A percentile compares a stretch with the other conserved stretches of the same genome.
Evolutionary conservation across 2,113 vertebrate species (phyloP).

Genomic region (Phrynocephalus versicolor): DNA sequence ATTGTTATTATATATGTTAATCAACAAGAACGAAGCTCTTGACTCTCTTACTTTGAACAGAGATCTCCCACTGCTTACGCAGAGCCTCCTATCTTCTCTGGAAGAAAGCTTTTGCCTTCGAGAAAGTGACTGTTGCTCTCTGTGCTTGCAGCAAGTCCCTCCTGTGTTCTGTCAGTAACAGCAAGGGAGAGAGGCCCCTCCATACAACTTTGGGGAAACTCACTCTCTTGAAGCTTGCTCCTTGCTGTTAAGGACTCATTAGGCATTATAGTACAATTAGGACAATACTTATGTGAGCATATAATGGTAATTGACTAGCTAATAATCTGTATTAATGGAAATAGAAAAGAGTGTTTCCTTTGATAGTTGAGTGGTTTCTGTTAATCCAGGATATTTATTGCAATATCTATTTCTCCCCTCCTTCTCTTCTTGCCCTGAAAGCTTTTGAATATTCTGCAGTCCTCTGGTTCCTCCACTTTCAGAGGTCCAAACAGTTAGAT

Average conservation of each 20-base stretch:
- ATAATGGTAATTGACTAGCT: conserved; percentile 8
- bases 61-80: neutral
- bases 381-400: conserved; percentile 32
- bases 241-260: conserved; percentile 19
- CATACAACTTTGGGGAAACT: conserved; percentile 26
- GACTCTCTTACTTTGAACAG: conserved; percentile 3
- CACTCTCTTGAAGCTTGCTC: conserved; percentile 42
- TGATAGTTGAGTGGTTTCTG: conserved; percentile 33
- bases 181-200: conserved; percentile 36
- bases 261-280: conserved; percentile 34
- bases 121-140: neutral
- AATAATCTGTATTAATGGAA: conserved; percentile 43
- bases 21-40: conserved; percentile 12
- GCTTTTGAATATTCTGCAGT: neutral
- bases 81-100: neutral
- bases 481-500: conserved; percentile 8
- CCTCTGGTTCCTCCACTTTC: conserved; percentile 13
- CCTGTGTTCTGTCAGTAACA: conserved; percentile 27
- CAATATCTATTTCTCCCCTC: neutral
- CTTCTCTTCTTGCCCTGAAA: neutral
- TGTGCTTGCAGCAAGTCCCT: neutral
- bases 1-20: neutral
- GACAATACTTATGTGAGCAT: conserved; percentile 23
- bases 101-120: conserved; percentile 25
- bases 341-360: conserved; percentile 14